Evolutionary conservation across 2,797 vertebrate genomes (phyloP), one percentile per base, ranked within the genome.

Genomic region (Phalanger gymnotis): DNA sequence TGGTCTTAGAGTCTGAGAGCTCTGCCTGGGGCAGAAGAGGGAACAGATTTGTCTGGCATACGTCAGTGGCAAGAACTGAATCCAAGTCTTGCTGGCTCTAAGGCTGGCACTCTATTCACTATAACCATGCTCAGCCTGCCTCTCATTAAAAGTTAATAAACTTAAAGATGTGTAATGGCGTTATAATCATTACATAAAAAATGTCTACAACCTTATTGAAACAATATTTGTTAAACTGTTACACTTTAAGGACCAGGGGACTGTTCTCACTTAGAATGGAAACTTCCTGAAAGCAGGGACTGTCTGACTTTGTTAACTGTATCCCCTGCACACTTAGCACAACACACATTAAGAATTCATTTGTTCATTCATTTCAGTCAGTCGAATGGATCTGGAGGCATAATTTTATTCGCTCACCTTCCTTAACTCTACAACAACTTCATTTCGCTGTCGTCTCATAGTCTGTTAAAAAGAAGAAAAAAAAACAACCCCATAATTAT

Each of bases 401-500:
- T 31, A 95, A 94, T 40, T 27, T 25, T 92, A 94, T 34, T 13
- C 90, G 54, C 97, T 99, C 99, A 99, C 99, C 99, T 99, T 99
- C 98, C 99, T 99, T 98, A 99, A 98, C 97, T 99, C 99, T 97
- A 99, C 99, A 93, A 99, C 99, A 57, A 99, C 99, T 99, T 99
- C 99, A 96, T 99, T 99, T 98, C 99, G 99, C 98, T 99, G 99
- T 99, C 99, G 99, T 99, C 99, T 99, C 99, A 99, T 99, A 97
- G 99, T 99, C 99, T 99, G 99, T 66, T 98, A 98, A 96, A 90
- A 97, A 98, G 54, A 55, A 96, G 90, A 57, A 2, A 95, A 95
- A 92, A 55, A 55, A 54, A 54, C 53, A 52, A 53, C 2, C 4
- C 34, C 34, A n/a, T 40, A 40, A 81, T 81, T 40, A 40, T 81